Evolutionary conservation across 2,888 invertebrate genomes (phyloP).

Genomic region (Pristionchus fissidentatus): DNA sequence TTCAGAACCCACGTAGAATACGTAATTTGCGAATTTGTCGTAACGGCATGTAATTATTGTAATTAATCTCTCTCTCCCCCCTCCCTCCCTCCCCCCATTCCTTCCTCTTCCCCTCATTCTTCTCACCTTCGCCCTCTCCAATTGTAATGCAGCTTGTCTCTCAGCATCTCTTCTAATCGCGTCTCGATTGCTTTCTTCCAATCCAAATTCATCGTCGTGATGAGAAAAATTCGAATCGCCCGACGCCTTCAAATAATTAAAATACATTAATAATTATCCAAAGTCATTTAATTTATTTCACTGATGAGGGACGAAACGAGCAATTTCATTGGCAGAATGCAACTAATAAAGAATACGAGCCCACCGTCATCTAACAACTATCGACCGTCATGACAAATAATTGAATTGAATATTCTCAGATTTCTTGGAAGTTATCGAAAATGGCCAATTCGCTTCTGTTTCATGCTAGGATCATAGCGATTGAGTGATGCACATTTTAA

Average conservation of each 20-base stretch:
- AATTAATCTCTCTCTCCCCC: too few relatives aligned
- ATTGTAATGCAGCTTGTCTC: constrained; percentile 71
- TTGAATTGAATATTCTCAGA: not conserved
- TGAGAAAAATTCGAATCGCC: constrained; percentile 75
- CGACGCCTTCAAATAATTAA: constrained; percentile 65
- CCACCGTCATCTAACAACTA: too few relatives aligned
- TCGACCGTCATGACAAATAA: not conserved
- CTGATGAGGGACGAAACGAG: too few relatives aligned
- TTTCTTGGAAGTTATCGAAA: too few relatives aligned
- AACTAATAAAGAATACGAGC: too few relatives aligned
- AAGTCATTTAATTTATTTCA: too few relatives aligned
- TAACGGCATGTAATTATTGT: too few relatives aligned
- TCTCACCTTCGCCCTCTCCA: constrained; percentile 73
- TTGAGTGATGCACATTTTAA: too few relatives aligned
- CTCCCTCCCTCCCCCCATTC: not conserved
- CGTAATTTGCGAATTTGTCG: not conserved
- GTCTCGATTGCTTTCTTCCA: constrained; percentile 73
- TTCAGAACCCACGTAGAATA: not conserved
- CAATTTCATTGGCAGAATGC: too few relatives aligned
- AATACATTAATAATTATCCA: too few relatives aligned
- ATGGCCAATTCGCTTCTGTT: too few relatives aligned
- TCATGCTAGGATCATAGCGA: too few relatives aligned
- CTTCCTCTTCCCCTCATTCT: not conserved
- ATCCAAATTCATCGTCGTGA: constrained; percentile 68
- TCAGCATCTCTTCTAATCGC: constrained; percentile 73